Evolutionary conservation across 2,888 invertebrate genomes (phyloP), one percentile per base, ranked within the genome.

Genomic region (Amaurobius ferox): DNA sequence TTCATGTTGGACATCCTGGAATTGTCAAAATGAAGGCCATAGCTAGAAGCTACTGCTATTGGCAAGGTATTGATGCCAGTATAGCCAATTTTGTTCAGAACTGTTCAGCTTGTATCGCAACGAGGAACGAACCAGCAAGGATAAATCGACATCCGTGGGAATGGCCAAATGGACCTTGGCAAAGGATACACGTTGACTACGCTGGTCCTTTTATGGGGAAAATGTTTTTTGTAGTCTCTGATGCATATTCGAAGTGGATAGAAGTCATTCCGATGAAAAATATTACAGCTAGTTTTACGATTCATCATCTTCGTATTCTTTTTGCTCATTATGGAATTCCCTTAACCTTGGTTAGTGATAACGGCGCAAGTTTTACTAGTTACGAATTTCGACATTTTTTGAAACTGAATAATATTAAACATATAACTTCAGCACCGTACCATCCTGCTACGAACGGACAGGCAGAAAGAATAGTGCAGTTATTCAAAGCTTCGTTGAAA

Each of bases 121-220:
- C 73, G 73, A 73, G 62, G 73, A 73, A 73, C 73, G 62, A 62
- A 73, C 62, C 73, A 73, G 73, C 73, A 73, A 73, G 73, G 73
- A 73, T 73, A 73, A 73, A 73, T 73, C 73, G 73, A 73, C 62
- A 73, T 73, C 73, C 73, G 73, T 73, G 73, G 73, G 73, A 73
- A 73, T 73, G 73, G n/a, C n/a, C n/a, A n/a, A n/a, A n/a, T n/a
- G n/a, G n/a, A n/a, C n/a, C n/a, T n/a, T n/a, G n/a, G n/a, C n/a
- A n/a, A n/a, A n/a, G n/a, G n/a, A n/a, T n/a, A n/a, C n/a, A n/a
- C n/a, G n/a, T n/a, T n/a, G n/a, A n/a, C n/a, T n/a, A n/a, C n/a
- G n/a, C n/a, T n/a, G n/a, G n/a, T n/a, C n/a, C n/a, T n/a, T n/a
- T n/a, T n/a, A n/a, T n/a, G n/a, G n/a, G n/a, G n/a, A n/a, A n/a